Evolutionary conservation across 2,888 invertebrate species (phyloP), one percentile per base, ranked within the genome.

Genomic region (Calameuta idolon): DNA sequence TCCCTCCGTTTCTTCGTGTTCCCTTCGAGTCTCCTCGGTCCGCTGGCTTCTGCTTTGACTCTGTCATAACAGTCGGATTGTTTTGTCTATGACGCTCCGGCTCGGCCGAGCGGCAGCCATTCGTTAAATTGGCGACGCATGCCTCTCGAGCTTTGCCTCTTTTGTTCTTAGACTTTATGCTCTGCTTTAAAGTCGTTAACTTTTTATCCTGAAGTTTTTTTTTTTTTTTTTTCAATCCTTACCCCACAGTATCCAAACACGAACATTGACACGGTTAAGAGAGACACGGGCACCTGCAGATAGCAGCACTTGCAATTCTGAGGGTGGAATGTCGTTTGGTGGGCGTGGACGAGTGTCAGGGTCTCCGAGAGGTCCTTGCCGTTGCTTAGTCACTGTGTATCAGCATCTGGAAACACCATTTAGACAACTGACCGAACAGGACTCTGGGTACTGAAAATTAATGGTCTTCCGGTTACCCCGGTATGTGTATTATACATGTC

Each of bases 291-390:
- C 55, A 55, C 55, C 55, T 55, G 55, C 9, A 55, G 55, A 55
- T 23, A 55, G 55, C 55, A 55, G 55, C 55, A 55, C 55, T 55
- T 55, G 55, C 55, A 55, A 55, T 55, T 55, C 55, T 55, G 71
- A 34, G 71, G 33, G 71, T 23, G 71, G 71, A 71, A 71, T 71
- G 71, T 31, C 71, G 71, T 71, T 23, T 1, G 31, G 71, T 71
- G 33, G 71, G 71, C 71, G 71, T 71, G 12, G 71, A 71, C 34
- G 71, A 71, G 71, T 71, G 71, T 71, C 71, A 71, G 33, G 71
- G 71, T 71, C 71, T 71, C 71, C 33, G 31, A 71, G 71, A 71
- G 71, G 71, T 71, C 34, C 71, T 71, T 34, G 71, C 34, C 71
- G 55, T 23, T 55, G 23, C 55, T 55, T 55, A 55, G 55, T 55